Percentiles rank a stretch among this genome's conserved stretches.
phyloP scores from a whole-genome alignment of 2,113 vertebrate genomes.

The Catagonus wagneri region DNA sequence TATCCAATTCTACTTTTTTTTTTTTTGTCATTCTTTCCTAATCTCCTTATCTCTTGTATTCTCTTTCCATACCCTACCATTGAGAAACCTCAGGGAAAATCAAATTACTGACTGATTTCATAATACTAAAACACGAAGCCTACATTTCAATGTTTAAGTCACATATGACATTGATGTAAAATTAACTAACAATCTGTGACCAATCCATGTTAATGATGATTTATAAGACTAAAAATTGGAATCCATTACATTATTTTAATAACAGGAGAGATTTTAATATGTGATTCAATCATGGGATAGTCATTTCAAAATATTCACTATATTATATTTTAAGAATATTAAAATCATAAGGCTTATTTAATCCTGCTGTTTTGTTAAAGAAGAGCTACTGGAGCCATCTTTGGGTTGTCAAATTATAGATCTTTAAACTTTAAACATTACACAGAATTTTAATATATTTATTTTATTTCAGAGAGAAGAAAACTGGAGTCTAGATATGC shows the following conservation, averaged over 20 bases:
- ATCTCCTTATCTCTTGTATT: not conserved
- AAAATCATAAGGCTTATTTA: not conserved
- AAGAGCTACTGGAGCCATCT: not conserved
- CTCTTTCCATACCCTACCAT: not conserved
- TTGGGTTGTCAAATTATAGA: not conserved
- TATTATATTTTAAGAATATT: not conserved
- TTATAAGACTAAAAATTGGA: not conserved
- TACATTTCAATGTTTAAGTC: not conserved
- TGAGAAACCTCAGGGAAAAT: not conserved
- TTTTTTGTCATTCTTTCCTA: not conserved
- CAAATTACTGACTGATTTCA: not conserved
- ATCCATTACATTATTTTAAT: not conserved
- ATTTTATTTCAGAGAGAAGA: not conserved
- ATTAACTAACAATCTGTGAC: not conserved
- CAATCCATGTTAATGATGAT: not conserved
- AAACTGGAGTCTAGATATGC: not conserved
- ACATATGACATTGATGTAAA: not conserved
- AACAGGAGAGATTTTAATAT: not conserved
- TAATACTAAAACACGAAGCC: not conserved
- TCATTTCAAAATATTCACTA: not conserved
- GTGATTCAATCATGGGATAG: not conserved
- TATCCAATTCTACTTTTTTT: not conserved
- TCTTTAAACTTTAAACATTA: not conserved
- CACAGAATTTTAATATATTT: not conserved
- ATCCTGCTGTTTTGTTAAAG: not conserved